These are phyloP conservation scores for Podabrus alpinus DNA, from an alignment of 2,888 invertebrate species.

Conservation along the genomic window DNA sequence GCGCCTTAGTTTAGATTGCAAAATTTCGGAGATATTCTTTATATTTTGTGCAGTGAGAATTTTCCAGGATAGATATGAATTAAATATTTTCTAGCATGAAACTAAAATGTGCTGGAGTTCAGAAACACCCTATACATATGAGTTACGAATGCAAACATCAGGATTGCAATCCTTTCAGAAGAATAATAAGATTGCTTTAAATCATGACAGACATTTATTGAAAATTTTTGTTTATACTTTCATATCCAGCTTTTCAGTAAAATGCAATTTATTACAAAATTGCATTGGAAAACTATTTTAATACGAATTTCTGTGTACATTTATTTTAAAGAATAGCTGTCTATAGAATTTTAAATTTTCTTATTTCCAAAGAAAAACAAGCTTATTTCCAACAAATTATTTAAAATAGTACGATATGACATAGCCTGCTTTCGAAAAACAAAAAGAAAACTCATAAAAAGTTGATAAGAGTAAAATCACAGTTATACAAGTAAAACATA, in stretches of 20 bases:
- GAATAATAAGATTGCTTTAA: background rate
- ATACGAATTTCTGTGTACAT: background rate
- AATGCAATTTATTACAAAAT: background rate
- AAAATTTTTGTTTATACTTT: background rate
- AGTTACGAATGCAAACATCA: background rate
- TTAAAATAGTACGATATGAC: background rate
- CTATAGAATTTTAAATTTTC: background rate
- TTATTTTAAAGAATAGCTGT: background rate
- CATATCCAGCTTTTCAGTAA: background rate
- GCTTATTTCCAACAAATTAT: background rate
- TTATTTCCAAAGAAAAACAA: background rate
- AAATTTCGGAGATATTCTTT: too few relatives aligned
- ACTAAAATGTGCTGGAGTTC: too few relatives aligned
- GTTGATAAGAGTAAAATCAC: conserved; percentile 20
- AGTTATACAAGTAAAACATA: conserved; percentile 19
- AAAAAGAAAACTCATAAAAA: conserved; percentile 10
- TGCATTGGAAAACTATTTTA: background rate
- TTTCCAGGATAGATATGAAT: too few relatives aligned
- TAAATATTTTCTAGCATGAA: too few relatives aligned
- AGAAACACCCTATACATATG: too few relatives aligned
- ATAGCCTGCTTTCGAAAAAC: conserved; percentile 5
- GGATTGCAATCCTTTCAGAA: background rate
- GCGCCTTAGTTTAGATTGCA: too few relatives aligned
- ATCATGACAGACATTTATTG: background rate
- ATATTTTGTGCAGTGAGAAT: too few relatives aligned